Evolutionary conservation across 2,113 vertebrate genomes (phyloP).

Genomic region (Diglossa brunneiventris): DNA sequence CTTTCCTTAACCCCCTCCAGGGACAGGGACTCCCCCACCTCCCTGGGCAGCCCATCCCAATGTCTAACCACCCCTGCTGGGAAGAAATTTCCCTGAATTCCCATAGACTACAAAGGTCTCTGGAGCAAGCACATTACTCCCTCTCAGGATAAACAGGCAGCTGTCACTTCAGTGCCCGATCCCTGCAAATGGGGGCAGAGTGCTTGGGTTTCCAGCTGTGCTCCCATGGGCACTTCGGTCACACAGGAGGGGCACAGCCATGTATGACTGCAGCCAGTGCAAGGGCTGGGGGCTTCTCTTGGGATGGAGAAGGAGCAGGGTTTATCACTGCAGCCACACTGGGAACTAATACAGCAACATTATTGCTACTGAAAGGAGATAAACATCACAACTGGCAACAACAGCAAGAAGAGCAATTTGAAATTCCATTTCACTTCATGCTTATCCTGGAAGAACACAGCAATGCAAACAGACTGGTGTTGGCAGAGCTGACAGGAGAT

Average conservation of each 20-base stretch:
- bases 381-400: background rate
- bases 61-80: background rate
- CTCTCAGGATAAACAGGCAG: background rate
- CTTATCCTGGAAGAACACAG: conserved; percentile 41
- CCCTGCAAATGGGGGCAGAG: background rate
- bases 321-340: background rate
- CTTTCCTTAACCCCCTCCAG: background rate
- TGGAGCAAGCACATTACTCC: background rate
- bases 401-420: background rate
- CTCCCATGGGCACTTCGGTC: background rate
- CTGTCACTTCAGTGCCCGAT: background rate
- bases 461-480: background rate
- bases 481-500: conserved; percentile 19
- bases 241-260: background rate
- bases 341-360: background rate
- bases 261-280: background rate
- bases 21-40: background rate
- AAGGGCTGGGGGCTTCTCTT: background rate
- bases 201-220: background rate
- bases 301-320: background rate
- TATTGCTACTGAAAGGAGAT: background rate
- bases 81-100: background rate
- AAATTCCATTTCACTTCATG: conserved; percentile 43
- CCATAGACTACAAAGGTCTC: background rate
- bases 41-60: background rate